These are phyloP conservation scores for Microplitis manilae DNA, from an alignment of 2,888 invertebrate species.

Conservation along the genomic window DNA sequence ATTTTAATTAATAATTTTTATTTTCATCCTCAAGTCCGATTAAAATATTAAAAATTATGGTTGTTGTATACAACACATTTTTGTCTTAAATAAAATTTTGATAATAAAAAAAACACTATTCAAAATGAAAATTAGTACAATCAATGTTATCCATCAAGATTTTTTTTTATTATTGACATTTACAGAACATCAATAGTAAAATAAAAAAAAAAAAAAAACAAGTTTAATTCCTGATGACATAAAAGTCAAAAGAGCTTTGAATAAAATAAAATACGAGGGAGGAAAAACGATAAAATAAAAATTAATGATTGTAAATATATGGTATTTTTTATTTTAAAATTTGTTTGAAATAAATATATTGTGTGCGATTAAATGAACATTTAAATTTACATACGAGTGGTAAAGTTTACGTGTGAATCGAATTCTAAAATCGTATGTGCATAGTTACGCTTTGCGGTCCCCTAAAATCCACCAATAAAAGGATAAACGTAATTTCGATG, in stretches of 20 bases:
- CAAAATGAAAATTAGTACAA: no score
- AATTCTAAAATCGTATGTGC: conserved; percentile 20
- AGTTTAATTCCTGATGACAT: background rate
- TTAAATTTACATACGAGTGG: conserved; percentile 13
- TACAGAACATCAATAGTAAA: background rate
- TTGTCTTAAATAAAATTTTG: no score
- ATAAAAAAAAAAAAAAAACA: background rate
- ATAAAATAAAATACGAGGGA: background rate
- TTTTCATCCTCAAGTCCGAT: background rate
- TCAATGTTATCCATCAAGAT: no score
- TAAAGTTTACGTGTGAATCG: conserved; percentile 23
- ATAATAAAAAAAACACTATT: no score
- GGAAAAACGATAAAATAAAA: background rate
- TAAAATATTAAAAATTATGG: no score
- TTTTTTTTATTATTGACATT: background rate
- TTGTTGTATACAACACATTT: no score
- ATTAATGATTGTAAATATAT: background rate
- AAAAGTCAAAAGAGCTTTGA: background rate
- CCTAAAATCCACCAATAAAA: conserved; percentile 26
- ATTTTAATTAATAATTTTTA: background rate
- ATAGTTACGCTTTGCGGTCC: conserved; percentile 2
- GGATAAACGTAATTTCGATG: conserved; percentile 36
- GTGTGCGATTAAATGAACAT: conserved; percentile 13
- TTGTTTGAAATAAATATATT: conserved; percentile 10
- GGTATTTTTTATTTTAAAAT: background rate